Percentiles rank a stretch among this genome's conserved stretches.
Evolutionary conservation across 2,888 invertebrate species (phyloP).

Genomic region (Hydrotaea diabolus): DNA sequence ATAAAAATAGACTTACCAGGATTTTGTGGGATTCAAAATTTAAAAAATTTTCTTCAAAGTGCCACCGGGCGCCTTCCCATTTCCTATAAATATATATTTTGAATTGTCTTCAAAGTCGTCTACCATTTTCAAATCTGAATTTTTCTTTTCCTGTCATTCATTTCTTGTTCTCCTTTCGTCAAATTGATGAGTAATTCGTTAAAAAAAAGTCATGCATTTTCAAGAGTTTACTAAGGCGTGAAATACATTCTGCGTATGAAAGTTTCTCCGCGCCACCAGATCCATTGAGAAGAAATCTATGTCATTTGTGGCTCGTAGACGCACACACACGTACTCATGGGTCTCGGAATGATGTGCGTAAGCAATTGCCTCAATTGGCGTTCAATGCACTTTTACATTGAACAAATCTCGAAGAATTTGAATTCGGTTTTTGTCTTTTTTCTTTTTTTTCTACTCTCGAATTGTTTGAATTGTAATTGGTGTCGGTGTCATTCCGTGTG

Average conservation of each 20-base stretch:
- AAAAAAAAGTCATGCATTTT: background rate
- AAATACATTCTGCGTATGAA: background rate
- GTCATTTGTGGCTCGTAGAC: conserved; percentile 35
- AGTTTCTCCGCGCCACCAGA: background rate
- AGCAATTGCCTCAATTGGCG: conserved; percentile 54
- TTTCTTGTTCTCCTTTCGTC: background rate
- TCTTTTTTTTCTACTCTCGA: background rate
- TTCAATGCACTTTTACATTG: conserved; percentile 65
- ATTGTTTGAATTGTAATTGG: background rate
- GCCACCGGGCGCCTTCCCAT: too few relatives aligned
- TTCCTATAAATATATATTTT: too few relatives aligned
- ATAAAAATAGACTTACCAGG: too few relatives aligned
- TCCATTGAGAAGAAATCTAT: conserved; percentile 42
- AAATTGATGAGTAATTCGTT: conserved; percentile 55
- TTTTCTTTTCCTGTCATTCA: background rate
- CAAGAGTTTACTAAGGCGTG: background rate
- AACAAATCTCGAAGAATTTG: conserved; percentile 38
- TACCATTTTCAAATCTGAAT: too few relatives aligned
- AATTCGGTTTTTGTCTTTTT: conserved; percentile 18
- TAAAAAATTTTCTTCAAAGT: too few relatives aligned
- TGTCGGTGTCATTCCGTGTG: background rate
- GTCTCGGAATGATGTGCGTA: conserved; percentile 42
- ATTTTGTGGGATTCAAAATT: too few relatives aligned
- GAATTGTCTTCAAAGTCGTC: too few relatives aligned
- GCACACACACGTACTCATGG: too few relatives aligned